Percentiles rank a stretch among this genome's conserved stretches.
Conservation (phyloP, 1,140 invertebrate genomes). For the Eulimnadia texana region DNA sequence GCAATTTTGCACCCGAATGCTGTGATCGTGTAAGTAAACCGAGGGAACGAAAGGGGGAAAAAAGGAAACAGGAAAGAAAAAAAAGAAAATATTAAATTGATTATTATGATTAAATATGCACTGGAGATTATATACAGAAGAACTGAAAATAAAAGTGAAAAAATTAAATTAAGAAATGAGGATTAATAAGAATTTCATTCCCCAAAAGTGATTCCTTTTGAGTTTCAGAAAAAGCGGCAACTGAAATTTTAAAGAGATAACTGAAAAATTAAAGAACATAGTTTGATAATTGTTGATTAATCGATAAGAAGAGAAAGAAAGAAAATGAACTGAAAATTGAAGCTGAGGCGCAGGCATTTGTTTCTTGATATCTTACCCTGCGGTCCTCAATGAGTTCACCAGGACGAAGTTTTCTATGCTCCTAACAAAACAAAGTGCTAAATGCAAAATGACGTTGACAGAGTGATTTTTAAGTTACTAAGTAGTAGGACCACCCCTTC, state of each 20-base stretch:
- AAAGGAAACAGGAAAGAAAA: slow-evolving; percentile 16
- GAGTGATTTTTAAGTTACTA: too few relatives aligned
- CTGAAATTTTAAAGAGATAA: background rate
- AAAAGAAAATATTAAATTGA: slow-evolving; percentile 17
- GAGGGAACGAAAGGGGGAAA: slow-evolving; percentile 1
- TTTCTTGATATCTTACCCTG: slow-evolving; percentile 57
- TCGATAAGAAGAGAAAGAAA: slow-evolving; percentile 8
- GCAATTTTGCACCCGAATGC: slow-evolving; percentile 17
- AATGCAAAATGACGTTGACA: background rate
- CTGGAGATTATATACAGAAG: slow-evolving; percentile 11
- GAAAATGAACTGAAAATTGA: background rate
- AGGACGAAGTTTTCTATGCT: slow-evolving; percentile 73
- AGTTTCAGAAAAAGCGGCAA: background rate
- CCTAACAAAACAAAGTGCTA: slow-evolving; percentile 36
- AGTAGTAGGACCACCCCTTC: background rate
- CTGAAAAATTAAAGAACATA: slow-evolving; percentile 1
- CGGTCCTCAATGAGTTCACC: slow-evolving; percentile 81
- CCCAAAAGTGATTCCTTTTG: too few relatives aligned
- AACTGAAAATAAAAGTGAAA: slow-evolving; percentile 15
- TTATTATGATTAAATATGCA: slow-evolving; percentile 12
- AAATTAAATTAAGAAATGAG: background rate
- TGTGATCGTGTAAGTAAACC: background rate
- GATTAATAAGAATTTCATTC: background rate
- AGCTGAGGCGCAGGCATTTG: slow-evolving; percentile 1
- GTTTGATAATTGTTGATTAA: slow-evolving; percentile 21